A percentile compares a stretch with the other conserved stretches of the same genome.
Evolutionary conservation across 2,113 vertebrate genomes (phyloP).

Genomic region (Nerophis lumbriciformis): DNA sequence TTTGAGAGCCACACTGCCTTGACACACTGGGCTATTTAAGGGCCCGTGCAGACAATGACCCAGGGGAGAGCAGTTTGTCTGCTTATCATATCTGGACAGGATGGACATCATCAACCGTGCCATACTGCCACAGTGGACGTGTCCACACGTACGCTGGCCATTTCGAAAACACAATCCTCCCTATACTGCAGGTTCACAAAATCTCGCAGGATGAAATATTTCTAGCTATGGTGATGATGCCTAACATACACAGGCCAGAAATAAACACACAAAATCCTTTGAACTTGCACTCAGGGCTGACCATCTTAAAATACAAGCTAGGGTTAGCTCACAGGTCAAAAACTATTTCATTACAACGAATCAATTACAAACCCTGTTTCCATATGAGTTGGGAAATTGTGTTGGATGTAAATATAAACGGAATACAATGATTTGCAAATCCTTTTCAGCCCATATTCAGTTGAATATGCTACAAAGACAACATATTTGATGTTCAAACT

Average conservation of each 20-base stretch:
- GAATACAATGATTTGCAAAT: no score
- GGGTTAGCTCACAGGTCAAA: no score
- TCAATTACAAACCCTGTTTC: no score
- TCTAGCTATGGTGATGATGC: not conserved
- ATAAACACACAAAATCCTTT: no score
- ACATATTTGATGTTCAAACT: no score
- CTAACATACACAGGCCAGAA: not conserved
- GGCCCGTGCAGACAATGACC: conserved; percentile 46
- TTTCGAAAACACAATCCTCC: not conserved
- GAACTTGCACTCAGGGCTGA: no score
- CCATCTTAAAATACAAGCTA: no score
- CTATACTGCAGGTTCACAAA: not conserved
- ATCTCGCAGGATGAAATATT: not conserved
- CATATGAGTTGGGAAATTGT: no score
- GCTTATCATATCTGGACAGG: conserved; percentile 67
- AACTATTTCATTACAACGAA: no score
- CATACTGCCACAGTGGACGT: conserved; percentile 3
- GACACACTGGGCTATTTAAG: conserved; percentile 37
- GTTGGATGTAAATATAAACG: no score
- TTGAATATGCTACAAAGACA: no score
- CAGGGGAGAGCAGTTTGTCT: conserved; percentile 57
- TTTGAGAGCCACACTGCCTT: conserved; percentile 44
- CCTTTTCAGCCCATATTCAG: no score
- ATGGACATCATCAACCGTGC: conserved; percentile 55
- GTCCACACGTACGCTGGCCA: not conserved